Conservation (phyloP, 2,113 vertebrate genomes). For the Platanista minor region DNA sequence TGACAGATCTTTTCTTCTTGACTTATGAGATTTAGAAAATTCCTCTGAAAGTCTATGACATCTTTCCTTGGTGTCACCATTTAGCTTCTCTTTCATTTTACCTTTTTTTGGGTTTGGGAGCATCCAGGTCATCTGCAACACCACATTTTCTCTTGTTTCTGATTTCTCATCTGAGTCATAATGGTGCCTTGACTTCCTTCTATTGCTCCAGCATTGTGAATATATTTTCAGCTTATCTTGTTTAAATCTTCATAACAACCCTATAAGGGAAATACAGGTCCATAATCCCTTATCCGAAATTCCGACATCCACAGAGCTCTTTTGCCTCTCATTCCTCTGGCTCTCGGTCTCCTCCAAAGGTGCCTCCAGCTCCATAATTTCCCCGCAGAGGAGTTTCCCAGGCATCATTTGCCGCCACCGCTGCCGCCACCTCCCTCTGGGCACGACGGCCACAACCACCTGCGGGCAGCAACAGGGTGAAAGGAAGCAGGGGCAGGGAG, state of each 20-base stretch:
- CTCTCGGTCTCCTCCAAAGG: conserved; percentile 70
- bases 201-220: conserved; percentile 73
- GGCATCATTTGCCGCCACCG: conserved; percentile 56
- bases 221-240: conserved; percentile 64
- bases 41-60: conserved; percentile 64
- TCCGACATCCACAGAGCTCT: conserved; percentile 71
- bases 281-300: conserved; percentile 72
- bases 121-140: conserved; percentile 62
- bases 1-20: conserved; percentile 64
- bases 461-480: not conserved
- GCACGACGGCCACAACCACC: conserved; percentile 44
- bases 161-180: conserved; percentile 75
- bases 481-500: conserved; percentile 52
- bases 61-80: conserved; percentile 69
- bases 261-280: conserved; percentile 68
- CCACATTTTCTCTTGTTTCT: conserved; percentile 74
- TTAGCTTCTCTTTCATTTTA: conserved; percentile 72
- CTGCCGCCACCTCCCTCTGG: not conserved
- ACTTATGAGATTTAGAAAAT: conserved; percentile 62
- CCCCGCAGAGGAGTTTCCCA: conserved; percentile 73
- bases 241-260: conserved; percentile 71
- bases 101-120: conserved; percentile 71
- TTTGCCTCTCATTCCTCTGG: conserved; percentile 66
- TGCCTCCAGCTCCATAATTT: conserved; percentile 75
- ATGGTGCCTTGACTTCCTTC: conserved; percentile 76